Base-by-base conservation (phyloP, 2,113 vertebrate species). In the Xiphophorus maculatus region DNA sequence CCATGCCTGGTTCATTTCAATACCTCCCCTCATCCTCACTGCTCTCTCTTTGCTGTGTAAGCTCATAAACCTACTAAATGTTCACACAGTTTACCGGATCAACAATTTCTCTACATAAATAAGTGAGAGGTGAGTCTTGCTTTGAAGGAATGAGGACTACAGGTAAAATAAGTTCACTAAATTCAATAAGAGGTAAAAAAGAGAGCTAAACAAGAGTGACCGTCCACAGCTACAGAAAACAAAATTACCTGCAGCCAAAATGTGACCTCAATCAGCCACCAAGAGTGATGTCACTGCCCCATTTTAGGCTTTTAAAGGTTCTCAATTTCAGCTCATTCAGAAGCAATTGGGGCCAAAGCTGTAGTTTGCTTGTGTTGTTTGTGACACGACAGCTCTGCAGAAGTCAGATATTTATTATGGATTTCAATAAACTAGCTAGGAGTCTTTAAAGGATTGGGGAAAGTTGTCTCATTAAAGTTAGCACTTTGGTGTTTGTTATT, bases 171-270 rank as follows among this genome's bases (percentile, higher is more conserved):
- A 28, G 25, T 5, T 27, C 28, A 28, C 28, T 28, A 28, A 28
- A 28, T 28, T 28, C 28, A 28, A 28, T 28, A 28, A 28, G 28
- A 28, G 28, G 28, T 28, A 28, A 28, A 28, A 1, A 28, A 28
- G 28, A 3, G 12, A 61, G 67, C 51, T 58, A 8, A 58, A 10
- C 51, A 8, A 58, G 25, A n/a, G 51, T 10, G 22, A 58, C 51
- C 22, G n/a, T 58, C 22, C 5, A 58, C 22, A 76, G 70, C 44
- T 30, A 66, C 63, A 73, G 44, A 79, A 70, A 64, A 48, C 4
- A 17, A 71, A 84, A 40, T 91, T 88, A 93, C 88, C 71, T 90
- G 80, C 27, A 30, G 29, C 28, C 48, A 69, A 70, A 58, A 33
- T n/a, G 12, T 67, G 68, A 82, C 78, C 77, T 84, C 67, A 61